Evolutionary conservation across 2,888 invertebrate species (phyloP), one percentile per base, ranked within the genome.

Genomic region (Amphipyra berbera): DNA sequence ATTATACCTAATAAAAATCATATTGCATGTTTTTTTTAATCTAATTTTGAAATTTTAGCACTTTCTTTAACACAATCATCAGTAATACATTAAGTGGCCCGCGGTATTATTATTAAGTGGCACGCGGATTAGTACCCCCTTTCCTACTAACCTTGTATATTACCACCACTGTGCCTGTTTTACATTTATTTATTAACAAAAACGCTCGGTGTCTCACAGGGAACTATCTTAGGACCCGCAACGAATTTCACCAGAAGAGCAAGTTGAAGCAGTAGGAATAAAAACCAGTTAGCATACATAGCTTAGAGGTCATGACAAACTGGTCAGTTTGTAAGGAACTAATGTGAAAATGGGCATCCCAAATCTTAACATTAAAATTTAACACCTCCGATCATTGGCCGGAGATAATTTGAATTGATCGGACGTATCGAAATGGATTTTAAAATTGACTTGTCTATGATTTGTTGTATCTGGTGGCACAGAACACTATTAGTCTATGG

Each of bases 351-450:
- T 73, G 38, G 41, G 44, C 47, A 45, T 69, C 40, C 6, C 61
- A 33, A 69, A 73, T 73, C 1, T 3, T 15, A 41, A 60, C 44
- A 73, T 73, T 48, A 60, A 12, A 55, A 55, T 52, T 72, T 66
- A 60, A 66, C 67, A 69, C 67, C 52, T 49, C 50, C 44, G 47
- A 45, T 52, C 15, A 45, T 21, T 50, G 45, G 6, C 60, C 60
- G 42, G n/a, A 12, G 46, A 67, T 56, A 56, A 68, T 61, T 72
- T 58, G 45, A 61, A 61, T 56, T 73, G 53, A 53, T 49, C 27
- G 61, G 42, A 46, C 41, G 61, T 68, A 35, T 44, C 55, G 9
- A 60, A 69, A 54, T 46, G n/a, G 33, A 48, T 49, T 48, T 61
- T 46, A 10, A 41, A 38, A 66, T 66, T 60, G 54, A 15, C 35